Evolutionary conservation across 53 echinoderm and acorn worm genomes (phyloP), one percentile per base, ranked within the genome.

Genomic region (Mesocentrotus franciscanus): DNA sequence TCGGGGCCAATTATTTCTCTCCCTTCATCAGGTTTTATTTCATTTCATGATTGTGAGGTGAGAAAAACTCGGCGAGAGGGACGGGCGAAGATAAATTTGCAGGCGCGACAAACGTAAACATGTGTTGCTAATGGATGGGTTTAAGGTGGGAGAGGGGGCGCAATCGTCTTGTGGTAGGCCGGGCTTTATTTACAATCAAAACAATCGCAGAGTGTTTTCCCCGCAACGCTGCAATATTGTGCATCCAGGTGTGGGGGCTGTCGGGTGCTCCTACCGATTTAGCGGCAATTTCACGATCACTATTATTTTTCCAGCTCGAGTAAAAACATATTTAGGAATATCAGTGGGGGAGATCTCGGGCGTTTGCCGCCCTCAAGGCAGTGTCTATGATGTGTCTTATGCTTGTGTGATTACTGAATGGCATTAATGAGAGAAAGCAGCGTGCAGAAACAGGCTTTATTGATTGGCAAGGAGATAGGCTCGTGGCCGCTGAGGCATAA

Each of bases 51-150:
- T 87, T 87, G 27, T 4, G 64, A 91, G 91, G 91, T 91, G 91
- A 57, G 91, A 91, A 58, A 34, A 64, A 26, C 26, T 87, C 10
- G 58, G 56, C 15, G 39, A 24, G 74, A 74, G 74, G 92, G 92
- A 70, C 35, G 60, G 92, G 34, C 16, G 42, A 56, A n/a, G 56
- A 75, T 56, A 39, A 72, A 92, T 92, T 92, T 92, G 92, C 92
- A 92, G 74, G 92, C 91, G 70, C 74, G 74, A 92, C 92, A 92
- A 92, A 92, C 56, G 92, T 71, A 92, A 92, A 92, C 92, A 92
- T 92, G 92, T 92, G 92, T 92, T 92, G 92, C 92, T 92, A 92
- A 92, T 92, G 92, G 92, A 71, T 91, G 68, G 91, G 91, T 62
- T 91, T 91, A 62, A 91, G 91, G 91, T 66, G 91, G 91, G 42